These are phyloP conservation scores for Thamnophis elegans DNA, from an alignment of 2,797 vertebrate species.

Conservation along the genomic window DNA sequence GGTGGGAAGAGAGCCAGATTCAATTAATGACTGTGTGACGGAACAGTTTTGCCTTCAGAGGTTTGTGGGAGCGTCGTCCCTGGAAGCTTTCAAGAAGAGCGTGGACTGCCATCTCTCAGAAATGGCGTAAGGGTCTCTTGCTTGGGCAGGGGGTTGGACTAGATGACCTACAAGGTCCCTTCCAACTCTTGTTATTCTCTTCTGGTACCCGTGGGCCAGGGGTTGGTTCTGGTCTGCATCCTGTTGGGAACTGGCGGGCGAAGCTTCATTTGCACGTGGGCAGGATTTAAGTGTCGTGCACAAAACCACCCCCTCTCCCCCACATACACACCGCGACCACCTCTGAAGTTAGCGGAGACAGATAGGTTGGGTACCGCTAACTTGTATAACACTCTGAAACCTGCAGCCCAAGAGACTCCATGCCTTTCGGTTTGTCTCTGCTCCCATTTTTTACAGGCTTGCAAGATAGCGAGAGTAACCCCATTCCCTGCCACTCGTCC, in stretches of 20 bases:
- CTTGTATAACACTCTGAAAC: not conserved
- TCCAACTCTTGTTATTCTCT: no score
- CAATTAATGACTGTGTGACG: no score
- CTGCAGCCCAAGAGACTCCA: rapidly evolving
- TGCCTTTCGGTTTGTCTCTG: no score
- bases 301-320: not conserved
- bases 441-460: not conserved
- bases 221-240: rapidly evolving
- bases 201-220: rapidly evolving
- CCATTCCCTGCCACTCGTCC: no score
- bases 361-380: not conserved
- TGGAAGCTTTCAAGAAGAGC: no score
- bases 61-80: no score
- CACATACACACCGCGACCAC: not conserved
- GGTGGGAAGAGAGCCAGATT: no score
- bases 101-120: no score
- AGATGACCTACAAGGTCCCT: no score
- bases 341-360: not conserved
- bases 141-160: no score
- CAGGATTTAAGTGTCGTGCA: not conserved
- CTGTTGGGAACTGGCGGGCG: not conserved
- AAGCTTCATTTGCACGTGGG: not conserved
- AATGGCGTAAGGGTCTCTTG: no score
- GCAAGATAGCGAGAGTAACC: not conserved
- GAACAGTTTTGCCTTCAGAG: no score